These are phyloP conservation scores for Euphonia xanthogaster DNA, from an alignment of 2,797 vertebrate species.

Conservation along the genomic window DNA sequence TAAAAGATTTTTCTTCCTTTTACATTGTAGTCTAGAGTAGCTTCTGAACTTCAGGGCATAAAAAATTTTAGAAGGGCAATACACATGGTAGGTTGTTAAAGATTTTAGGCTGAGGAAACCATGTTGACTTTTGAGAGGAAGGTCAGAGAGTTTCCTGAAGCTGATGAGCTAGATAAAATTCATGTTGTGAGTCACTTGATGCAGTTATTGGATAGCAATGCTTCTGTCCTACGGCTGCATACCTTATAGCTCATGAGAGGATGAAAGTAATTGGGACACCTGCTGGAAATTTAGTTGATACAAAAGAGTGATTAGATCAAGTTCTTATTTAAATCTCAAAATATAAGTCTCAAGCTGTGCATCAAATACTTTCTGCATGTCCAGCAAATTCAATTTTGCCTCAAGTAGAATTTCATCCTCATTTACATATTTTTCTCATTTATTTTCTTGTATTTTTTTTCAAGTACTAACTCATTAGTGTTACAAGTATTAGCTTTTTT, in stretches of 20 bases:
- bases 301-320: not conserved
- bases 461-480: not conserved
- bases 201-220: not conserved
- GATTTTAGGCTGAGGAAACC: not conserved
- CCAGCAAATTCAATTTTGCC: not conserved
- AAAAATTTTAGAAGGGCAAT: not conserved
- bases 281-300: not conserved
- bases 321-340: conserved; percentile 40
- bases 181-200: not conserved
- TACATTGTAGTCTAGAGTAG: not conserved
- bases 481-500: not conserved
- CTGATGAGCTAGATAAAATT: not conserved
- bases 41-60: not conserved
- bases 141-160: not conserved
- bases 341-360: not conserved
- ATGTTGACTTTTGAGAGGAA: not conserved
- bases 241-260: not conserved
- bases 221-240: not conserved
- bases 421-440: not conserved
- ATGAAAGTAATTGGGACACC: conserved; percentile 1
- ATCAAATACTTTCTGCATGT: not conserved
- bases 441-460: not conserved
- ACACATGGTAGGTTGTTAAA: not conserved
- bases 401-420: not conserved
- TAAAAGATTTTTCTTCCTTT: not conserved